phyloP scores from a whole-genome alignment of 2,113 vertebrate species.

The Macroglossus sobrinus region DNA sequence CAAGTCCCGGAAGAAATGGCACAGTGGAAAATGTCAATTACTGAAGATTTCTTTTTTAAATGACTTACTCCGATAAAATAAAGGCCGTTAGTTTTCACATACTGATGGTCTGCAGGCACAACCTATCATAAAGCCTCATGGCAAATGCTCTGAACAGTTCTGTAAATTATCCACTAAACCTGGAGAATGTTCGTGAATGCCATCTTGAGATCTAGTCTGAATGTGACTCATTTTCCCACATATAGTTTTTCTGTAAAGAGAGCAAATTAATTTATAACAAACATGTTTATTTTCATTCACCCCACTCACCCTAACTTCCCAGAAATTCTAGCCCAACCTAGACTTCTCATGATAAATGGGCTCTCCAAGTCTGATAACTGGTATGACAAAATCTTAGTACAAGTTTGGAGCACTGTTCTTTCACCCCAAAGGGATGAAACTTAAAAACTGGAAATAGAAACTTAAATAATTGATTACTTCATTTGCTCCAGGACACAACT shows the following conservation, averaged over 20 bases:
- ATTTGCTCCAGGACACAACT: neutral
- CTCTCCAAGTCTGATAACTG: neutral
- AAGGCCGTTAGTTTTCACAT: neutral
- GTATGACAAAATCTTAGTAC: constrained; percentile 49
- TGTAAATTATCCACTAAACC: neutral
- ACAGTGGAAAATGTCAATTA: neutral
- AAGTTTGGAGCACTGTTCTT: neutral
- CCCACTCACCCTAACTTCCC: neutral
- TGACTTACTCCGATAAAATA: neutral
- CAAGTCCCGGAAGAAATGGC: neutral
- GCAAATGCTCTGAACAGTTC: neutral
- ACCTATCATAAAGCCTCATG: neutral
- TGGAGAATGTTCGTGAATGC: neutral
- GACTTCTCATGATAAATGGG: neutral
- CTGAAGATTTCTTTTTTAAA: neutral
- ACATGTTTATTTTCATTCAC: neutral
- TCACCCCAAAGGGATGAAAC: neutral
- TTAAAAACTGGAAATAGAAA: no score
- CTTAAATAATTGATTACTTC: neutral
- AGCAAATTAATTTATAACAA: neutral
- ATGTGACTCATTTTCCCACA: neutral
- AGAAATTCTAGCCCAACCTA: constrained; percentile 42
- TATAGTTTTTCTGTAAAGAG: neutral
- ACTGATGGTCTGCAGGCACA: neutral
- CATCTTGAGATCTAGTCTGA: neutral